phyloP scores from a whole-genome alignment of 2,113 vertebrate species.

The Ailurus styani region DNA sequence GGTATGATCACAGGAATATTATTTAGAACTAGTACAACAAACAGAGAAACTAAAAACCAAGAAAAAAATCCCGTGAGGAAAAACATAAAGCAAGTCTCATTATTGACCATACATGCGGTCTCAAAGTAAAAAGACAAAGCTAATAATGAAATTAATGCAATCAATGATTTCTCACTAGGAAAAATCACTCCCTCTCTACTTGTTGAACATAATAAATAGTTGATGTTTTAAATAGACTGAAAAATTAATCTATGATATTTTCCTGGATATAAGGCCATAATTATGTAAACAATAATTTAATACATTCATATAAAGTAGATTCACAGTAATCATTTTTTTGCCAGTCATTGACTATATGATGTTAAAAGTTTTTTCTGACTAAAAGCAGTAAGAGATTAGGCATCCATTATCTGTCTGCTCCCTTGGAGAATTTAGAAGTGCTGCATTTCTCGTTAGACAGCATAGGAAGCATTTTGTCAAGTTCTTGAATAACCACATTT shows the following conservation, averaged over 20 bases:
- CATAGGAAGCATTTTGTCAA: neutral
- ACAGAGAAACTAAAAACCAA: neutral
- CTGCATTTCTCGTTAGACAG: neutral
- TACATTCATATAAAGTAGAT: neutral
- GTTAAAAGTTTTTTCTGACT: neutral
- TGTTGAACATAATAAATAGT: neutral
- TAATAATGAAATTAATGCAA: neutral
- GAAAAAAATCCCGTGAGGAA: neutral
- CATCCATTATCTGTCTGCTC: neutral
- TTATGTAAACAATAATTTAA: neutral
- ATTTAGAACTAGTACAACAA: neutral
- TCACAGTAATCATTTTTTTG: neutral
- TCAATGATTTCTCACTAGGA: neutral
- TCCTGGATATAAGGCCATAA: neutral
- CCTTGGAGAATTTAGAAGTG: neutral
- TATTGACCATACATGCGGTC: neutral
- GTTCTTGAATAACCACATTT: neutral
- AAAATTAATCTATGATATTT: neutral
- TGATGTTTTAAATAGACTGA: slow-evolving; percentile 1
- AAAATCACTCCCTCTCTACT: neutral
- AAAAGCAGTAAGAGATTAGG: neutral
- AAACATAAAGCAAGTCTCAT: neutral
- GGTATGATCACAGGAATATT: neutral
- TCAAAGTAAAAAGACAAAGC: neutral
- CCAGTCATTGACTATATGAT: neutral